Conservation (phyloP, 2,113 vertebrate species). For the Petroica traversi region DNA sequence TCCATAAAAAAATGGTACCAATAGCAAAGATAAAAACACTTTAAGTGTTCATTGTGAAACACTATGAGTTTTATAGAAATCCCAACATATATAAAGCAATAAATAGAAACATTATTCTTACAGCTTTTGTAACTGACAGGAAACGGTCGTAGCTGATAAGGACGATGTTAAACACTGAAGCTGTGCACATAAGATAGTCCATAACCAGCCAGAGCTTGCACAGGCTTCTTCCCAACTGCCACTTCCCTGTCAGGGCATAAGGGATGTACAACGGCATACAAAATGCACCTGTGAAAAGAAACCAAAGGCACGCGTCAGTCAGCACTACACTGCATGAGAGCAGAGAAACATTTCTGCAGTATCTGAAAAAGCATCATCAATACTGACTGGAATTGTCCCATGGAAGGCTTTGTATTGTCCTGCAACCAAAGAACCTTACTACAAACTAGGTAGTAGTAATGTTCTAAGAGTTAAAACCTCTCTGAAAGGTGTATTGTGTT, state of each 20-base stretch:
- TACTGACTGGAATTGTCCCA: background rate
- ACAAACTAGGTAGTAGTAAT: background rate
- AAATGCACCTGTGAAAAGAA: constrained; percentile 74
- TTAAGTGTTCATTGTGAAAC: background rate
- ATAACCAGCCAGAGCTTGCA: constrained; percentile 84
- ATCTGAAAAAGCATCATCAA: background rate
- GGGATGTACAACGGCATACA: constrained; percentile 88
- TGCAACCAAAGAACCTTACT: background rate
- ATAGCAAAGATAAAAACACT: background rate
- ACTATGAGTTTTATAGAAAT: background rate
- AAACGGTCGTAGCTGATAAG: constrained; percentile 93
- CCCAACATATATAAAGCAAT: background rate
- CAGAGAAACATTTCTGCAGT: background rate
- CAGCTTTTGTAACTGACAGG: constrained; percentile 88
- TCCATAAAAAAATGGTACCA: background rate
- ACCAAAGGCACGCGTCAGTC: background rate
- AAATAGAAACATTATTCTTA: constrained; percentile 73
- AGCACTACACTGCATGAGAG: background rate
- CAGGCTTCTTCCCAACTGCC: constrained; percentile 77
- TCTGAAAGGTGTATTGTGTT: background rate
- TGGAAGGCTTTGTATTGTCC: background rate
- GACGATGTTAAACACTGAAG: constrained; percentile 88
- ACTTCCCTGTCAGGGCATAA: constrained; percentile 74
- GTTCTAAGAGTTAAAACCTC: background rate
- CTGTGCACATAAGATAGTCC: constrained; percentile 86